Base-by-base conservation (phyloP, 37 sponge, comb jelly and placozoan genomes). In the Axinella damicornis region DNA sequence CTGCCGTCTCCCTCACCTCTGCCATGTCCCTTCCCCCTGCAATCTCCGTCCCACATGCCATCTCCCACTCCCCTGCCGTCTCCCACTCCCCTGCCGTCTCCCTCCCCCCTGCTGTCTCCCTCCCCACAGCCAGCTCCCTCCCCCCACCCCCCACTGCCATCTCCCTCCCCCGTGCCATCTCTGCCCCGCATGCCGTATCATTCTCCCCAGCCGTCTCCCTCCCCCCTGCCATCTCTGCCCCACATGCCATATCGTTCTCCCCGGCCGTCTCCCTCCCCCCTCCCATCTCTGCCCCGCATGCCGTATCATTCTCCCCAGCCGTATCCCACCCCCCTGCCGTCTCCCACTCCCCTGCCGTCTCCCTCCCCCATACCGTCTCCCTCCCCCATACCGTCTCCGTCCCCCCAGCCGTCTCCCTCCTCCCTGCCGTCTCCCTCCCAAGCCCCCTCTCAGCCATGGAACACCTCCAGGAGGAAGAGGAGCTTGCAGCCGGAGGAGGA, bases 351-450 rank as follows among this genome's bases (percentile, higher is more conserved):
- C 39, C 78, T 41, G 2, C 62, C 58, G 5, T 32, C 34, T 38
- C 60, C 64, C 78, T 16, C 36, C 36, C 63, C 38, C 58, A 36
- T 38, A 5, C 39, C 70, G 24, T 5, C 62, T 25, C 62, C 46
- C 46, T 46, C 46, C 46, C 46, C 9, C 46, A 4, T 46, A 14
- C 34, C 18, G 19, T 5, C 69, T 13, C 31, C 5, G 35, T 33
- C 35, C 5, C 34, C 12, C 2, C 69, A 5, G 35, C 69, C 13
- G 19, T 6, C 35, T 33, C 69, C 31, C 69, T 27, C 35, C 20
- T 35, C 69, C 39, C 78, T 41, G 22, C 62, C 57, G 27, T 32
- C 34, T n/a, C 60, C 37, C 78, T 16, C 36, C 36, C 78, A 11
- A 57, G 60, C n/a, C 11, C 39, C 70, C 36, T 22, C 62, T 25